These are phyloP conservation scores for Papilio protenor DNA, from an alignment of 2,888 invertebrate genomes.

Conservation along the genomic window DNA sequence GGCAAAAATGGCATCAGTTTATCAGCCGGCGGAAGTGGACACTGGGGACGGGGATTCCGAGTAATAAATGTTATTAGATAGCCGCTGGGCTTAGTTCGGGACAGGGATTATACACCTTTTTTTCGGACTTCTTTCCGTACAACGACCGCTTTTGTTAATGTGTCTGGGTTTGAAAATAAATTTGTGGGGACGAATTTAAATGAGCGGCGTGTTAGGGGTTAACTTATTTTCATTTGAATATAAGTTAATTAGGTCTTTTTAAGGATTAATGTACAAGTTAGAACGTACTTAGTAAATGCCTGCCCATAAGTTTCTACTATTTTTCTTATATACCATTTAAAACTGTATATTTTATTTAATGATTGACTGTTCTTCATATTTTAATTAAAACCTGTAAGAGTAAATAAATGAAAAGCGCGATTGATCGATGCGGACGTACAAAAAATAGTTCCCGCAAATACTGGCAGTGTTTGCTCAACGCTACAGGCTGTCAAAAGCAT, in stretches of 20 bases:
- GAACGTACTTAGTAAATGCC: not conserved
- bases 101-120: constrained; percentile 64
- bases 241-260: constrained; percentile 22
- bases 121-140: constrained; percentile 74
- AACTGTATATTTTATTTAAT: not conserved
- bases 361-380: not conserved
- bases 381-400: not conserved
- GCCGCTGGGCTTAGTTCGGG: constrained; percentile 81
- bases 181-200: constrained; percentile 71
- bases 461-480: constrained; percentile 68
- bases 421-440: constrained; percentile 27
- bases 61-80: constrained; percentile 85
- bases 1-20: constrained; percentile 84
- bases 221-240: constrained; percentile 42
- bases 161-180: constrained; percentile 79
- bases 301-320: not conserved
- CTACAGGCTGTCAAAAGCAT: constrained; percentile 76
- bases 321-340: not conserved
- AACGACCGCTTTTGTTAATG: constrained; percentile 80
- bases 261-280: not conserved
- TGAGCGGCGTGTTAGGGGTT: constrained; percentile 55
- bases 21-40: constrained; percentile 83
- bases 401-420: constrained; percentile 21
- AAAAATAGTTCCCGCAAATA: constrained; percentile 63
- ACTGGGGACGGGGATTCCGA: constrained; percentile 76